Percentiles rank a stretch among this genome's conserved stretches.
phyloP scores from a whole-genome alignment of 2,113 vertebrate species.

The Isichthys henryi region DNA sequence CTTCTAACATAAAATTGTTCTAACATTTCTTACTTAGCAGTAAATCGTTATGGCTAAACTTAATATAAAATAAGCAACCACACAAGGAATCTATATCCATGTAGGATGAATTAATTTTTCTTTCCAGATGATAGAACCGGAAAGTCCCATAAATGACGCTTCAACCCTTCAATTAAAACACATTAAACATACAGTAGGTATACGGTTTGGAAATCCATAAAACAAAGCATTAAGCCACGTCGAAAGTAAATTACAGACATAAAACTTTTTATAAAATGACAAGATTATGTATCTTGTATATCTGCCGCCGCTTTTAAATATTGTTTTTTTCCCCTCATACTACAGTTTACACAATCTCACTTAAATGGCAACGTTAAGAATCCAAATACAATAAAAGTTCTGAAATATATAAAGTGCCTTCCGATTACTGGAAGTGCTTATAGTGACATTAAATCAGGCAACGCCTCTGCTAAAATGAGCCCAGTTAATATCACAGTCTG shows the following conservation, averaged over 20 bases:
- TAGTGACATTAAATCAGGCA: neutral
- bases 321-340: neutral
- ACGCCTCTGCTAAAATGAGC: neutral
- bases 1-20: neutral
- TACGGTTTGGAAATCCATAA: slow-evolving; percentile 35
- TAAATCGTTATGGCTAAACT: neutral
- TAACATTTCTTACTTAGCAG: neutral
- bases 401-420: neutral
- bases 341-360: neutral
- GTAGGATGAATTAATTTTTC: slow-evolving; percentile 45
- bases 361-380: neutral
- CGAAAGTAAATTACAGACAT: slow-evolving; percentile 42
- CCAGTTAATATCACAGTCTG: neutral
- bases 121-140: slow-evolving; percentile 42
- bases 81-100: neutral
- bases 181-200: slow-evolving; percentile 60
- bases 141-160: slow-evolving; percentile 60
- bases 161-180: slow-evolving; percentile 56
- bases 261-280: neutral
- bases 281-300: neutral
- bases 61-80: neutral
- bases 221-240: slow-evolving; percentile 18
- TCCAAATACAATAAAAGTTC: neutral
- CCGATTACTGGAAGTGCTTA: neutral
- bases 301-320: neutral